phyloP scores from a whole-genome alignment of 2,797 vertebrate genomes.

The Malacoraja senta region DNA sequence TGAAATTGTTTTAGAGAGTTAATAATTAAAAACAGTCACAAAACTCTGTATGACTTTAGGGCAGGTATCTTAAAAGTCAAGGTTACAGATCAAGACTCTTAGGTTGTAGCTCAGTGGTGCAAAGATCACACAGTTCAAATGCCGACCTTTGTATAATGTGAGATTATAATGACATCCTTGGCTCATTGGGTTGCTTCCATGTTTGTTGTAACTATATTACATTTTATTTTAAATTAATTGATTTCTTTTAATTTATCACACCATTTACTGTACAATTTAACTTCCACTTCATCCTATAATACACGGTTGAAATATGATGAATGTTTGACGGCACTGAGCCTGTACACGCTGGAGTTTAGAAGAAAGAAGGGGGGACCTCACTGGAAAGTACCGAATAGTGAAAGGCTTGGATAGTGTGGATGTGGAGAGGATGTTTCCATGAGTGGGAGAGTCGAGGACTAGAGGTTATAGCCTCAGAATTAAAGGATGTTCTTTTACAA shows the following conservation, averaged over 20 bases:
- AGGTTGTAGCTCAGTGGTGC: not conserved
- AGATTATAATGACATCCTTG: conserved; percentile 26
- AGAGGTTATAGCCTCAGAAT: too few relatives aligned
- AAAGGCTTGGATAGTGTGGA: too few relatives aligned
- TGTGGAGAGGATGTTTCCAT: too few relatives aligned
- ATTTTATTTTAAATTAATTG: conserved; percentile 46
- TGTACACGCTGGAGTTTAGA: too few relatives aligned
- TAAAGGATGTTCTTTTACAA: too few relatives aligned
- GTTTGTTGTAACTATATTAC: conserved; percentile 43
- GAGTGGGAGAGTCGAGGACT: too few relatives aligned
- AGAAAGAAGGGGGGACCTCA: too few relatives aligned
- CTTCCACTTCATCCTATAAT: not conserved
- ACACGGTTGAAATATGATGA: not conserved
- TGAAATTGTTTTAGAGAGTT: not conserved
- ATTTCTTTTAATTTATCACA: conserved; percentile 41
- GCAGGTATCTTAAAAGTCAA: not conserved
- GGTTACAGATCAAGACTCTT: not conserved
- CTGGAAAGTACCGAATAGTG: too few relatives aligned
- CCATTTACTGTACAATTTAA: conserved; percentile 38
- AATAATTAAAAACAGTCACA: not conserved
- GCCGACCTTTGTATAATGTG: not conserved
- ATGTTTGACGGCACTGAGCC: too few relatives aligned
- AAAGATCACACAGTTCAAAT: not conserved
- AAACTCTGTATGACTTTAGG: not conserved
- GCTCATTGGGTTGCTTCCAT: conserved; percentile 40